A percentile compares a stretch with the other conserved stretches of the same genome.
Conservation (phyloP, 2,113 vertebrate species). For the Puffinus mauretanicus region DNA sequence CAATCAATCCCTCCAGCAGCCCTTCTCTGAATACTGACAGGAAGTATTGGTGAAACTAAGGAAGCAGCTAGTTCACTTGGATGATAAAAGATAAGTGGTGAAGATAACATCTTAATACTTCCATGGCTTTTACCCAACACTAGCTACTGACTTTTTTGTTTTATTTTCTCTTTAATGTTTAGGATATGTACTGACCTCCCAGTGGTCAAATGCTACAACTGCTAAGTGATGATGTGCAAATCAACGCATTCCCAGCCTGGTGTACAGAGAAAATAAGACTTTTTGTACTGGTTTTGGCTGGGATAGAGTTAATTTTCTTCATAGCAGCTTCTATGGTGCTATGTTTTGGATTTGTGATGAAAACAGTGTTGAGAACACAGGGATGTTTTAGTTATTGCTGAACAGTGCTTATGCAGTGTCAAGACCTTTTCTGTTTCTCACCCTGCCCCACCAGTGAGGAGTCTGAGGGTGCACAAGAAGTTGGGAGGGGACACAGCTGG, state of each 20-base stretch:
- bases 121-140: not conserved
- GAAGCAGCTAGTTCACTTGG: not conserved
- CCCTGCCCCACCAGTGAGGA: not conserved
- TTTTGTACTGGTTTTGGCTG: not conserved
- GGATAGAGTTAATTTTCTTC: not conserved
- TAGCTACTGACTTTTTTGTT: not conserved
- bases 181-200: not conserved
- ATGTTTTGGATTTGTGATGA: not conserved
- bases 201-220: not conserved
- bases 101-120: not conserved
- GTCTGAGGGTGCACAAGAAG: not conserved
- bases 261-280: not conserved
- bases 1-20: not conserved
- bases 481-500: not conserved
- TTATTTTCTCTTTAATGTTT: not conserved
- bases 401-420: not conserved
- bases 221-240: not conserved
- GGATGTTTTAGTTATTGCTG: not conserved
- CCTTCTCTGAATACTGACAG: not conserved
- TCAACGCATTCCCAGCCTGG: not conserved
- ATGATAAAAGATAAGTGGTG: not conserved
- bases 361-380: not conserved
- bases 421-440: not conserved
- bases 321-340: not conserved
- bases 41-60: not conserved